A percentile compares a stretch with the other conserved stretches of the same genome.
These are phyloP conservation scores for Protobothrops flavoviridis DNA, from an alignment of 2,113 vertebrate genomes.

Conservation along the genomic window DNA sequence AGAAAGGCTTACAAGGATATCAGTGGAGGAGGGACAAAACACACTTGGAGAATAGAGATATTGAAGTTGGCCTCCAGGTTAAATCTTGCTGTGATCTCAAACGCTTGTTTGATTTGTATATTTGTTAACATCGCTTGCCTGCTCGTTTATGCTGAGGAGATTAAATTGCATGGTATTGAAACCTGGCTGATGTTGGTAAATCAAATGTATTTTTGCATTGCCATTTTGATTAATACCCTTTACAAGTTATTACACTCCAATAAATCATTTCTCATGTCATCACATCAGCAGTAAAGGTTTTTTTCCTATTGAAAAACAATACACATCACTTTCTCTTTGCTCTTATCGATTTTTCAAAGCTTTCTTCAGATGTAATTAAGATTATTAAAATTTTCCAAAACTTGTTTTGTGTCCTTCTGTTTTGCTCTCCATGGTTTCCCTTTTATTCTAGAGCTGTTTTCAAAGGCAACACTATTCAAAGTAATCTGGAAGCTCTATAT, in stretches of 20 bases:
- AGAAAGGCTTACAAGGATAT: neutral
- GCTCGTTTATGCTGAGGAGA: neutral
- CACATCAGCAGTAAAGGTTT: neutral
- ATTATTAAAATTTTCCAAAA: conserved; percentile 25
- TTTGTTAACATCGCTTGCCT: neutral
- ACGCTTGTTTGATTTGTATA: neutral
- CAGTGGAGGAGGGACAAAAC: neutral
- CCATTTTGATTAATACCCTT: conserved; percentile 14
- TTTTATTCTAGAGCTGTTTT: neutral
- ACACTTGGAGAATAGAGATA: neutral
- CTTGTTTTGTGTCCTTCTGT: neutral
- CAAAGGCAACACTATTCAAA: neutral
- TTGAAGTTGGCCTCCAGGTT: neutral
- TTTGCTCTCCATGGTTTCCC: neutral
- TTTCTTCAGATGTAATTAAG: neutral
- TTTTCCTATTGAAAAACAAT: conserved; percentile 25
- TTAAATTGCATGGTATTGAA: neutral
- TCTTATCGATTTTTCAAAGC: conserved; percentile 2
- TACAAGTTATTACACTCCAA: neutral
- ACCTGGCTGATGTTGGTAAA: neutral
- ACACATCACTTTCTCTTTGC: neutral
- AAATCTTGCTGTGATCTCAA: too few species aligned
- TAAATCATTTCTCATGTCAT: conserved; percentile 18
- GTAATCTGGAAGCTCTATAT: neutral
- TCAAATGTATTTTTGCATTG: conserved; percentile 15